Evolutionary conservation across 2,113 vertebrate species (phyloP).

Genomic region (Setophaga petechia): DNA sequence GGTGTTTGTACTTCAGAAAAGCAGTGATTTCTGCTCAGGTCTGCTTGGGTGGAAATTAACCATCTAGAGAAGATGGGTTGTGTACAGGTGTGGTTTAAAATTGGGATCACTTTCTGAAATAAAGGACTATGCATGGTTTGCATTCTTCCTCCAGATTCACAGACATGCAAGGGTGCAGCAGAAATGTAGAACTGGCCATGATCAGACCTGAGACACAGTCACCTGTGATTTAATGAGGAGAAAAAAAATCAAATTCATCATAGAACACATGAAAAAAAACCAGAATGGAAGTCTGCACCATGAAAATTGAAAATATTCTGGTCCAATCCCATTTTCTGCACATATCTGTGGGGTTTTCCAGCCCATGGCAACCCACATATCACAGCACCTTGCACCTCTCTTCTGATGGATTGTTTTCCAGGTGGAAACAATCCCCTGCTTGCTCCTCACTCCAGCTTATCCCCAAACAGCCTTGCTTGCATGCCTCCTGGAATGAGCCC

Average conservation of each 20-base stretch:
- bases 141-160: neutral
- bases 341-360: neutral
- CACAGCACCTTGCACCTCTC: neutral
- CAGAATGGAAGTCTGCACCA: neutral
- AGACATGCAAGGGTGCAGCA: neutral
- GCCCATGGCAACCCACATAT: fast-evolving
- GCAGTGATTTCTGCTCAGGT: neutral
- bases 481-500: neutral
- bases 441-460: neutral
- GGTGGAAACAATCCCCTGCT: neutral
- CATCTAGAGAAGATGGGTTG: neutral
- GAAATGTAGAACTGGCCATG: neutral
- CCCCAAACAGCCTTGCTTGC: neutral
- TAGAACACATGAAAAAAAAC: neutral
- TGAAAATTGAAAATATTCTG: neutral
- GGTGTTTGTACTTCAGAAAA: neutral
- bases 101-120: neutral
- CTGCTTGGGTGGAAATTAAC: neutral
- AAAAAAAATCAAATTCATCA: neutral
- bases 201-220: neutral
- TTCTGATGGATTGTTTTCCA: neutral
- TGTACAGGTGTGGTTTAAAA: neutral
- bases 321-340: neutral
- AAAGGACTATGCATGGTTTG: neutral
- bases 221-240: neutral